Base-by-base conservation (phyloP, 30 jellyfish, hydroid and myxozoan genomes). In the Pelagia noctiluca region DNA sequence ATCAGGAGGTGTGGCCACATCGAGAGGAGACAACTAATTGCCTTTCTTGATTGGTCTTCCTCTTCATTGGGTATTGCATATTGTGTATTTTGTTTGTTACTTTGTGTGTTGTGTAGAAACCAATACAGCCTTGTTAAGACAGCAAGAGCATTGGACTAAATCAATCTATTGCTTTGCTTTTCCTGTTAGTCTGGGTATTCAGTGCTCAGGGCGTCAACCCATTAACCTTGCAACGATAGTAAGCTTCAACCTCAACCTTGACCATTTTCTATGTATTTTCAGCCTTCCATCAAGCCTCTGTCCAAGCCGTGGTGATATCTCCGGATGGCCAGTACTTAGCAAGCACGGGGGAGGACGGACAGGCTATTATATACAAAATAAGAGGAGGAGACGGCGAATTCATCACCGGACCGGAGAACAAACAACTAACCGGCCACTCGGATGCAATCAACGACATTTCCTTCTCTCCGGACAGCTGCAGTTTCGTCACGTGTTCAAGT, bases 371-470 rank as follows among this genome's bases (percentile, higher is more conserved):
- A 21, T 90, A 68, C 76, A 68, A 31, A 83, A 90, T 90, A 23
- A 89, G 84, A 18, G 35, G 71, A 13, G 97, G 90, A 0, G 96
- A 64, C 28, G 97, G 97, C 13, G 97, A 84, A 62, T 90, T 48
- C 76, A 83, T 90, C 18, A 68, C 81, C 29, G 97, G 97, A 11
- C 89, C 97, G 19, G 90, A 90, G 67, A 80, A 53, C 33, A 75
- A 37, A 50, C 89, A 89, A 49, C 35, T 89, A 31, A 74, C 34
- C 19, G 97, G 97, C 50, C 97, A 89, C 68, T 62, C 86, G 2
- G 95, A 82, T 33, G 90, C 94, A 13, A 83, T 90, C 0, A 90
- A 84, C 32, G 95, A 84, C 47, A 62, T 84, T 19, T 61, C 73
- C 62, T 83, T 90, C 42, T 90, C 97, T 16, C 29, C 85, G 10